These are phyloP conservation scores for Siniperca undulata DNA, from an alignment of 2,797 vertebrate species.

Conservation along the genomic window DNA sequence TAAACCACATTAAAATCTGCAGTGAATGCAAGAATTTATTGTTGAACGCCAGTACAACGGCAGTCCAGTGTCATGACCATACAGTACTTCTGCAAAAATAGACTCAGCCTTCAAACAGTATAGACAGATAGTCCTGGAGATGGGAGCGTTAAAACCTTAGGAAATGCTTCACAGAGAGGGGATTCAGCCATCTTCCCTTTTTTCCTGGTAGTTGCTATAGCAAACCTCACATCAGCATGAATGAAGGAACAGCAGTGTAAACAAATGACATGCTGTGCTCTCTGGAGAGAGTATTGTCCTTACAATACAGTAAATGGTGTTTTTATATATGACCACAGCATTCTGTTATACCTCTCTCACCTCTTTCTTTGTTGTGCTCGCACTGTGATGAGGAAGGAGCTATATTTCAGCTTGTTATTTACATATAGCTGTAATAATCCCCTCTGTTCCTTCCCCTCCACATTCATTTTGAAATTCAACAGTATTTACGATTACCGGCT, in stretches of 20 bases:
- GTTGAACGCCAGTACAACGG: neutral
- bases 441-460: conserved; percentile 50
- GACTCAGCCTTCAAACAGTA: conserved; percentile 47
- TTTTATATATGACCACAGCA: conserved; percentile 72
- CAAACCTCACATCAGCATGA: conserved; percentile 64
- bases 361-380: conserved; percentile 35
- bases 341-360: conserved; percentile 59
- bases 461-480: conserved; percentile 70
- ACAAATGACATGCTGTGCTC: conserved; percentile 67
- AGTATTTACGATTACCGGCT: conserved; percentile 69
- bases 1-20: conserved; percentile 8
- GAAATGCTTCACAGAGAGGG: conserved; percentile 64
- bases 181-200: conserved; percentile 65
- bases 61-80: conserved; percentile 58
- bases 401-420: conserved; percentile 72
- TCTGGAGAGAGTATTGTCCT: conserved; percentile 69
- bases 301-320: conserved; percentile 65
- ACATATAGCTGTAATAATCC: conserved; percentile 72
- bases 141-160: conserved; percentile 49
- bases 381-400: conserved; percentile 43
- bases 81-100: conserved; percentile 38
- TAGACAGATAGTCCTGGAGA: conserved; percentile 54
- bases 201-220: conserved; percentile 54
- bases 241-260: conserved; percentile 55
- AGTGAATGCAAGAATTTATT: conserved; percentile 33